Evolutionary conservation across 2,797 vertebrate genomes (phyloP).

Genomic region (Parambassis ranga): DNA sequence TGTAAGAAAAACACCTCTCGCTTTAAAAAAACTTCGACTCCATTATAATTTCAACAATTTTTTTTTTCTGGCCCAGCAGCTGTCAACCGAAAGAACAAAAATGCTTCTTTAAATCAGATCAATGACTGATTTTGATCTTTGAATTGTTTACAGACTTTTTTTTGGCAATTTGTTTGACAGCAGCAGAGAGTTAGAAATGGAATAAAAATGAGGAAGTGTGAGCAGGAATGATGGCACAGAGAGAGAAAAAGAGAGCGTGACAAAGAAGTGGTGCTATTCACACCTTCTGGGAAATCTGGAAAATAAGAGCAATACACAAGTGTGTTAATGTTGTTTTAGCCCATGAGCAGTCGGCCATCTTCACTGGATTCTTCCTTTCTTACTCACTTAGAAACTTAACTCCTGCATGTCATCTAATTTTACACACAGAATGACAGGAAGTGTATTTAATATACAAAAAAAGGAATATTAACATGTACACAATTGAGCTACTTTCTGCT

Average conservation of each 20-base stretch:
- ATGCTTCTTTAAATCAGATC: slow-evolving; percentile 11
- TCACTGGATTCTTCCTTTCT: background rate
- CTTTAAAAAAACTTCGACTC: slow-evolving; percentile 9
- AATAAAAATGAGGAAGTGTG: slow-evolving; percentile 16
- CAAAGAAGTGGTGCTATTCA: slow-evolving; percentile 25
- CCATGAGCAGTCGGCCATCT: background rate
- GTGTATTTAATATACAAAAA: no score
- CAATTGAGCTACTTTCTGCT: no score
- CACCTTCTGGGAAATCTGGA: slow-evolving; percentile 34
- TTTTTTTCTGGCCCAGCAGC: slow-evolving; percentile 40
- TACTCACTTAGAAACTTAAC: no score
- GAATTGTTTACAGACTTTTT: slow-evolving; percentile 35
- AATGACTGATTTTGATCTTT: slow-evolving; percentile 21
- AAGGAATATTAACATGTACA: no score
- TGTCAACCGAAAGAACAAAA: slow-evolving; percentile 16
- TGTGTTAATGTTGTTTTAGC: slow-evolving; percentile 19
- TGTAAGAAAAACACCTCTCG: slow-evolving; percentile 37
- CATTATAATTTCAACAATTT: slow-evolving; percentile 13
- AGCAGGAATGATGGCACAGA: slow-evolving; percentile 25
- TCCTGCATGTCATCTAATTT: no score
- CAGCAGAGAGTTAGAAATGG: slow-evolving; percentile 47
- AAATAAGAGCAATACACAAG: slow-evolving; percentile 6
- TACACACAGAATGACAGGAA: no score
- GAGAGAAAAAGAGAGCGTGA: background rate
- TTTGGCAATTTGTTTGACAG: slow-evolving; percentile 54